Conservation (phyloP, 2,888 invertebrate species). For the Timema cristinae region DNA sequence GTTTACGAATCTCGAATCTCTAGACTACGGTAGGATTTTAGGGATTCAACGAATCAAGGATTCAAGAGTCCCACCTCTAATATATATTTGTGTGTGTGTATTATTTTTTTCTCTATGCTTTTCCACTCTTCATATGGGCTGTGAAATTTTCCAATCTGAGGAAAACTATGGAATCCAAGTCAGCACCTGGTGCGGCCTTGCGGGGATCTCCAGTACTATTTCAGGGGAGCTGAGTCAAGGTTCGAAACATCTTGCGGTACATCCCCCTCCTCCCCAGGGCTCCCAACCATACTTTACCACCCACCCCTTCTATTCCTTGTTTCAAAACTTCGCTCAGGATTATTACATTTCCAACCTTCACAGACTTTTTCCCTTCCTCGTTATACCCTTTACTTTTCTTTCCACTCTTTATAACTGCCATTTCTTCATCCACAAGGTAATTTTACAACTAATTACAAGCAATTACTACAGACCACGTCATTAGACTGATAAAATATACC, state of each 20-base stretch:
- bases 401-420: constrained; percentile 6
- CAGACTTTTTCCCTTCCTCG: not conserved
- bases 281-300: not conserved
- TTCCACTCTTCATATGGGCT: too few species aligned
- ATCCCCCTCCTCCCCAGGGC: too few species aligned
- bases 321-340: constrained; percentile 14
- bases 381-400: constrained; percentile 1
- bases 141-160: too few species aligned
- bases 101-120: too few species aligned
- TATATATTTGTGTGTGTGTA: too few species aligned
- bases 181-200: too few species aligned
- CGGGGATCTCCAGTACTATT: too few species aligned
- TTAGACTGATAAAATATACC: constrained; percentile 40
- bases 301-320: not conserved
- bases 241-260: constrained; percentile 8
- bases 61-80: too few species aligned
- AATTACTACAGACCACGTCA: constrained; percentile 46
- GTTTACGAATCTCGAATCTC: too few species aligned
- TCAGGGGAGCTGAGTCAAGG: not conserved
- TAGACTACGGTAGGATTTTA: too few species aligned
- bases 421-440: constrained; percentile 47
- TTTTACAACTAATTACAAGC: constrained; percentile 52
- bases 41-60: too few species aligned
- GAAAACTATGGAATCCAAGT: too few species aligned
- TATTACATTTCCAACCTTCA: constrained; percentile 12